Conservation (phyloP, 2,797 vertebrate species). For the Coilia nasus region DNA sequence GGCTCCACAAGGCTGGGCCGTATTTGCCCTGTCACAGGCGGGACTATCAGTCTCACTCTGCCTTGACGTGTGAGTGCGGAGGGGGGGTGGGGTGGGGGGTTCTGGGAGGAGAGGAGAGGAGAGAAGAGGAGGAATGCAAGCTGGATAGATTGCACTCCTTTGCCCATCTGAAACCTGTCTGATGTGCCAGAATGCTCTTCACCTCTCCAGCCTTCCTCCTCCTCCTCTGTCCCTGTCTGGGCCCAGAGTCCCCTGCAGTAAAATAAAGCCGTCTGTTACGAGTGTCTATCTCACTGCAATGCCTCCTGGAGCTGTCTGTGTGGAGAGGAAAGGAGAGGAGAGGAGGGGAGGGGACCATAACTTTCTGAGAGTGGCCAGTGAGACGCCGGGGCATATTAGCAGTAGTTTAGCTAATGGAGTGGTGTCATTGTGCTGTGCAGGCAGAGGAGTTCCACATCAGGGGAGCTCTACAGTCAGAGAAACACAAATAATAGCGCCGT, state of each 20-base stretch:
- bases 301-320: conserved; percentile 38
- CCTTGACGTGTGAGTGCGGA: background rate
- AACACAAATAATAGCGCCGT: background rate
- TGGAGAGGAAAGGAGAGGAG: background rate
- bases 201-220: background rate
- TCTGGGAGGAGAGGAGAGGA: background rate
- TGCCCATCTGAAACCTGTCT: conserved; percentile 23
- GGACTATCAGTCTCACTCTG: background rate
- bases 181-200: conserved; percentile 3
- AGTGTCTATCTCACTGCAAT: conserved; percentile 40
- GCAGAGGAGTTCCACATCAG: background rate
- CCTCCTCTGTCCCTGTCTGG: background rate
- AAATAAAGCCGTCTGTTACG: conserved; percentile 40
- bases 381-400: conserved; percentile 43
- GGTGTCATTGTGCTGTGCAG: background rate
- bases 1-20: background rate
- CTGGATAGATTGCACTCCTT: conserved; percentile 8
- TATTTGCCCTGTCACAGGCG: background rate
- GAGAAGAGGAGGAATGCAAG: background rate
- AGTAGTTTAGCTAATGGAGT: conserved; percentile 15
- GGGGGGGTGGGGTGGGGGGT: background rate
- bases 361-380: conserved; percentile 24
- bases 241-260: conserved; percentile 19
- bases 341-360: conserved; percentile 24
- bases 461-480: background rate